Evolutionary conservation across 1,140 invertebrate species (phyloP), one percentile per base, ranked within the genome.

Genomic region (Trichogramma pretiosum): DNA sequence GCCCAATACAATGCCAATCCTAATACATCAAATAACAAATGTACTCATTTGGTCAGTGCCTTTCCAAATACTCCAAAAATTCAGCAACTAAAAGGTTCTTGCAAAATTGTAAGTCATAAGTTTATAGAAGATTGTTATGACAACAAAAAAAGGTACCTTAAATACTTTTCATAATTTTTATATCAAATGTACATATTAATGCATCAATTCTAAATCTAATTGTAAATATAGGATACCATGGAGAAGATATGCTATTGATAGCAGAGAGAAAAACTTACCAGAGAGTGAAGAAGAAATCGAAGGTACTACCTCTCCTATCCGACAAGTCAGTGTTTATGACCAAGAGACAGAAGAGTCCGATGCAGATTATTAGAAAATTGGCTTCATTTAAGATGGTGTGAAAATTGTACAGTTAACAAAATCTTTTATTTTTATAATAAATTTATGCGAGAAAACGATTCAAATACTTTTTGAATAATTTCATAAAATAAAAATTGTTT

Each of bases 11-110:
- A 68, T 33, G 61, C 59, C 11, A 46, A 72, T 61, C 68, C 70
- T 17, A 63, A 71, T 44, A 62, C 56, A 5, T 64, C 57, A 5
- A 63, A 61, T 44, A 65, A 65, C 34, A 58, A 50, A 41, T 70
- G 68, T 19, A 67, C 63, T 32, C 62, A 71, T 57, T 58, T 72
- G 13, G 63, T 71, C 13, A 71, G 68, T 59, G 67, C 68, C 32
- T 71, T 71, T 44, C 64, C 60, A 53, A 72, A 72, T 48, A 71
- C 70, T 32, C 70, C 70, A 11, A 72, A 72, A 34, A 61, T 48
- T 39, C 59, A 66, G 11, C 60, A 64, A 44, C 52, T 72, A 1
- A 65, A 63, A 36, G 58, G 58, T 16, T 52, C 58, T 32, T 53
- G 53, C 2, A 71, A 70, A 51, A 70, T 72, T 48, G 58, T 72